Evolutionary conservation across 2,888 invertebrate genomes (phyloP), one percentile per base, ranked within the genome.

Genomic region (Globia sparganii): DNA sequence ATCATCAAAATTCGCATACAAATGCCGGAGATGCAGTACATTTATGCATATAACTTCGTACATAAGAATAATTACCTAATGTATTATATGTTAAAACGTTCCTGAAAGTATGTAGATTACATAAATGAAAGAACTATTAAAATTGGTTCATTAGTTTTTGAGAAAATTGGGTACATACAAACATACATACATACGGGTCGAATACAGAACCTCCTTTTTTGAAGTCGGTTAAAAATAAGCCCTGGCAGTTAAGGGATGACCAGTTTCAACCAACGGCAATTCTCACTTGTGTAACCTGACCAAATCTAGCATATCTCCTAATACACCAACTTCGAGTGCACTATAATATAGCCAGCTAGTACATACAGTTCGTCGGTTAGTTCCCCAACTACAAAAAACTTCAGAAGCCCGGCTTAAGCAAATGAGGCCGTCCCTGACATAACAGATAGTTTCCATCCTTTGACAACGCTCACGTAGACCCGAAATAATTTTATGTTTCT

Each of bases 331-430:
- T 82, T 69, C 43, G 31, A 81, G 25, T 66, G 78, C 72, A 78
- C 46, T 53, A 68, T 66, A 67, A 49, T 53, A 59, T 46, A 76
- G 56, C 67, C 34, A 71, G 78, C 53, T 28, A 65, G 58, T 15
- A 34, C 62, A 72, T 15, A 34, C 62, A 72, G 56, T 68, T 75
- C 0, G 18, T 56, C 28, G 25, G n/a, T 67, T 66, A 62, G 76
- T 76, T 66, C 13, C 15, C 64, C 71, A 70, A 62, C 61, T 62
- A 61, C 34, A 72, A 83, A 83, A 80, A 83, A 83, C 72, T 77
- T 73, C 53, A 28, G 37, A 59, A 59, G 49, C 71, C 46, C 3
- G 31, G 58, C 61, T 70, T 72, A 62, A 74, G 58, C 61, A 62
- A 77, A 72, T 65, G 62, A 66, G 46, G 31, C 46, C 37, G 25